Conservation (phyloP, 2,797 vertebrate genomes). For the Propithecus deckenii region DNA sequence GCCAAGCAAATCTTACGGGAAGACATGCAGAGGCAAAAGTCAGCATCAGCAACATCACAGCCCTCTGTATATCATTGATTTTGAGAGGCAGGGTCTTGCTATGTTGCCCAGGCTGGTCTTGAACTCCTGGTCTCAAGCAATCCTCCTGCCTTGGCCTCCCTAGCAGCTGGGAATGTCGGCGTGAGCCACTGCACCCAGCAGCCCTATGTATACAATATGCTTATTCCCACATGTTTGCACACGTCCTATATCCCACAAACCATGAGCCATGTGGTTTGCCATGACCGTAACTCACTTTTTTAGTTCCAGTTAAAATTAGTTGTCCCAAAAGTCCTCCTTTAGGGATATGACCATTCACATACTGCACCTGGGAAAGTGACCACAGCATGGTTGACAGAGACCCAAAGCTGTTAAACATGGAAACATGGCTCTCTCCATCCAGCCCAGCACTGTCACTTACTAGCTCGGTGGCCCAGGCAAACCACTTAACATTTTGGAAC, state of each 20-base stretch:
- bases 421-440: rapidly evolving
- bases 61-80: neutral
- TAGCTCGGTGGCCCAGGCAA: neutral
- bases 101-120: neutral
- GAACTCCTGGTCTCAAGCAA: neutral
- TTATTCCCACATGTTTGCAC: rapidly evolving
- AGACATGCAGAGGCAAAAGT: neutral
- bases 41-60: rapidly evolving
- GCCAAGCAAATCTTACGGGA: neutral
- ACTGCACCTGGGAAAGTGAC: neutral
- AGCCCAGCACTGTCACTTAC: neutral
- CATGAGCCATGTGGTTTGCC: too few species aligned
- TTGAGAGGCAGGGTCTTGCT: neutral
- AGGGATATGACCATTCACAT: rapidly evolving
- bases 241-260: rapidly evolving
- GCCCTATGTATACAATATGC: rapidly evolving
- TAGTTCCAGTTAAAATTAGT: neutral
- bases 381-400: too few species aligned
- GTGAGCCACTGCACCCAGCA: neutral
- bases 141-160: neutral
- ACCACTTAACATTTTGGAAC: too few species aligned
- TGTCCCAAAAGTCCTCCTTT: neutral
- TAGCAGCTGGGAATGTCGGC: neutral
- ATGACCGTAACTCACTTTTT: neutral
- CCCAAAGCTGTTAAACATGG: neutral